Conservation (phyloP, 2,888 invertebrate genomes). For the Stegana nigrithorax region DNA sequence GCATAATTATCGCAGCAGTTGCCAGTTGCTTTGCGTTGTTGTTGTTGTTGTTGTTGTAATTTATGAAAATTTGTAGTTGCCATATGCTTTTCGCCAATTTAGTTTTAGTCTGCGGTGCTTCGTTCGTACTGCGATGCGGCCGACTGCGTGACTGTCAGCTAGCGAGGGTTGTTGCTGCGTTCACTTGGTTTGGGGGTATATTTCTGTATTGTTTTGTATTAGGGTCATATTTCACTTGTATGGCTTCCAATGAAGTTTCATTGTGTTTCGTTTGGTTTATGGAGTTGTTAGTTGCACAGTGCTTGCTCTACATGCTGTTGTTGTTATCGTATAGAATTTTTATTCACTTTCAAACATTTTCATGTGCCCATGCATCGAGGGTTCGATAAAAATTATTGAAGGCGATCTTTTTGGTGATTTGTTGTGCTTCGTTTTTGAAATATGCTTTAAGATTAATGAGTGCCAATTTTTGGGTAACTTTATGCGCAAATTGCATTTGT, state of each 20-base stretch:
- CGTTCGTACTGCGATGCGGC: no score
- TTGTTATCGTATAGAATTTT: conserved; percentile 23
- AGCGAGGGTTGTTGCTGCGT: not conserved
- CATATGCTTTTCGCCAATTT: no score
- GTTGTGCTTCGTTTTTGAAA: not conserved
- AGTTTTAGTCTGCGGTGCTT: no score
- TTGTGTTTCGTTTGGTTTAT: conserved; percentile 42
- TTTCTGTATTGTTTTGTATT: conserved; percentile 61
- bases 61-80: no score
- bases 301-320: conserved; percentile 27
- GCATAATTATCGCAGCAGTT: no score
- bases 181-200: conserved; percentile 30
- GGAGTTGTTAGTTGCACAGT: conserved; percentile 4
- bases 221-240: conserved; percentile 67
- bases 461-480: not conserved
- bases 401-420: not conserved
- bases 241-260: conserved; percentile 64
- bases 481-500: not conserved
- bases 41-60: no score
- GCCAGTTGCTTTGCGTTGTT: no score
- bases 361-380: conserved; percentile 29
- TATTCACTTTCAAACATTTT: not conserved
- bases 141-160: no score
- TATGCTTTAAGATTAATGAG: conserved; percentile 5
- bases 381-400: not conserved